Base-by-base conservation (phyloP, 2,888 invertebrate species). In the Stegophylla sp. region DNA sequence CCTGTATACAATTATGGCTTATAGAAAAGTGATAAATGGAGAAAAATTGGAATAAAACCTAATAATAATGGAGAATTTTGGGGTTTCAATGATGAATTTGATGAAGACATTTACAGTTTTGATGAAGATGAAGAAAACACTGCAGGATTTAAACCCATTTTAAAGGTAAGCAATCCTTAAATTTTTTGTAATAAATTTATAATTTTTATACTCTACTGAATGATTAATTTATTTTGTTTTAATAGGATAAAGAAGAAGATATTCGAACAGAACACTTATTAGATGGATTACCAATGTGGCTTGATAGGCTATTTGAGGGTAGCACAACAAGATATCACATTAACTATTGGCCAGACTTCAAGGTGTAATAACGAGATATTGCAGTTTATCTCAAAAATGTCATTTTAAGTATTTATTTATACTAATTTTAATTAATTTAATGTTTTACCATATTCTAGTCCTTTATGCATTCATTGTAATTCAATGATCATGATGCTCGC, bases 281-380 rank as follows among this genome's bases (percentile, higher is more conserved):
- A 76, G 96, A 97, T 86, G 97, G 96, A 0, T 89, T 99, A 79
- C 93, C 95, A 77, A 95, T 95, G 88, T 99, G 98, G 98, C 88
- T 99, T 85, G 98, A 99, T 87, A 91, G 97, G 34, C 88, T 99
- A 83, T 97, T 98, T 86, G 98, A 98, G 87, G 98, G 98, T 83
- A 93, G 94, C 83, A 96, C 98, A 9, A 94, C 95, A 86, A 92
- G 97, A 84, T 98, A 97, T 88, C 94, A 95, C 87, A 92, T 99
- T 85, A 96, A 96, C 87, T 96, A 96, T 88, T 99, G 98, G 98
- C 98, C 98, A n/a, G 95, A 96, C 86, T 96, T 95, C 89, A 92
- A 82, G 69, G 81, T 82, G 66, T 81, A 75, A 82, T 41, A 48
- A 53, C 5, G 23, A 12, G 59, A 59, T 4, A 17, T 45, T 15